Conservation (phyloP, 2,797 vertebrate genomes). For the Dendrocincla fuliginosa region DNA sequence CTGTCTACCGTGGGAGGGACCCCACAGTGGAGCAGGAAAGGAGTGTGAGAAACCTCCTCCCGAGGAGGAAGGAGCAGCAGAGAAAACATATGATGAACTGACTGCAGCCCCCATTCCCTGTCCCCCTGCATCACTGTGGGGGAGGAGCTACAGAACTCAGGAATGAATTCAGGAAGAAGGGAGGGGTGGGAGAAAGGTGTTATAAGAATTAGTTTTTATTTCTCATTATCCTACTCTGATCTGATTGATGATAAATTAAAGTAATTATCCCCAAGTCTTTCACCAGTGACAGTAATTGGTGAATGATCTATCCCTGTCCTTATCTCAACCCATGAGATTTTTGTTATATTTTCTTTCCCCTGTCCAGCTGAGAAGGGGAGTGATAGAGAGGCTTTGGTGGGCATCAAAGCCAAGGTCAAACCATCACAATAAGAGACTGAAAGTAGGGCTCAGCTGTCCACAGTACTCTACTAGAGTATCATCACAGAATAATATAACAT, state of each 20-base stretch:
- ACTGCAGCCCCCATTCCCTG: neutral
- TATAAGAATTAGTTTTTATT: neutral
- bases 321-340: neutral
- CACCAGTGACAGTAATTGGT: neutral
- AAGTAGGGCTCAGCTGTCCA: neutral
- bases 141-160: neutral
- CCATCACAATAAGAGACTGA: neutral
- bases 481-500: neutral
- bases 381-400: neutral
- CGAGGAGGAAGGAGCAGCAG: neutral
- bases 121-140: neutral
- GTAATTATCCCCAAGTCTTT: neutral
- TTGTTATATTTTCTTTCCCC: neutral
- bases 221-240: neutral
- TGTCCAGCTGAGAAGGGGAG: neutral
- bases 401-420: neutral
- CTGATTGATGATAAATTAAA: neutral
- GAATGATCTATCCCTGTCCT: neutral
- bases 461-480: neutral
- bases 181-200: neutral
- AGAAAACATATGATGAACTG: neutral
- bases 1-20: neutral
- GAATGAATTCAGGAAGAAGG: neutral
- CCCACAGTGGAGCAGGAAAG: neutral
- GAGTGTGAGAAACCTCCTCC: neutral